Percentiles rank a stretch among this genome's conserved stretches.
These are phyloP conservation scores for Speoplatyrhinus poulsoni DNA, from an alignment of 2,113 vertebrate species.

Conservation along the genomic window DNA sequence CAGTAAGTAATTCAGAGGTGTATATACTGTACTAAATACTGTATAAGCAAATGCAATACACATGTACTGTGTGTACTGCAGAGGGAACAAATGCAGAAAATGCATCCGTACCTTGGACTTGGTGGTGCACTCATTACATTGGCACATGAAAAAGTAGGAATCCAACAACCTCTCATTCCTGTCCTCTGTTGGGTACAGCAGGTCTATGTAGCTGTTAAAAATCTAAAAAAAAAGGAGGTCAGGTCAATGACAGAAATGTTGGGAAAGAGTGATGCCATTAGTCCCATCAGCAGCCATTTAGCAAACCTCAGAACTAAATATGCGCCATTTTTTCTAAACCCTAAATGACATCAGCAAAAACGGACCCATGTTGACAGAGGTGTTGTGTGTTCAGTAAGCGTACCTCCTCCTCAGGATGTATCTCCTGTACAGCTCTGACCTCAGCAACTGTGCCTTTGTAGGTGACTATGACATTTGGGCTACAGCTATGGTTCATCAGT, in stretches of 20 bases:
- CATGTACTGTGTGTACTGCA: too few relatives aligned
- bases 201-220: conserved; percentile 97
- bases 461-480: conserved; percentile 96
- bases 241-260: background rate
- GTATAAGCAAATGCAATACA: too few relatives aligned
- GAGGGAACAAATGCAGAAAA: background rate
- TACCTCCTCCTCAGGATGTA: conserved; percentile 92
- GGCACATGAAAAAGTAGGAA: conserved; percentile 92
- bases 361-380: background rate
- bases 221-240: conserved; percentile 70
- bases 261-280: background rate
- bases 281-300: background rate
- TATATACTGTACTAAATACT: too few relatives aligned
- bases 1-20: too few relatives aligned
- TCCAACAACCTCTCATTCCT: conserved; percentile 88
- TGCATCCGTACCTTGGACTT: conserved; percentile 83
- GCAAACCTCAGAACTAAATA: background rate
- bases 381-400: conserved; percentile 13
- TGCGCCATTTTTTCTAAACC: background rate
- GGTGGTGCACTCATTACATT: conserved; percentile 86
- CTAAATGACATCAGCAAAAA: background rate
- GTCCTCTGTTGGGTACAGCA: conserved; percentile 96
- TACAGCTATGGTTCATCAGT: conserved; percentile 98
- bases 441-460: conserved; percentile 93
- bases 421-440: conserved; percentile 90